Evolutionary conservation across 2,797 vertebrate genomes (phyloP).

Genomic region (Natrix natrix): DNA sequence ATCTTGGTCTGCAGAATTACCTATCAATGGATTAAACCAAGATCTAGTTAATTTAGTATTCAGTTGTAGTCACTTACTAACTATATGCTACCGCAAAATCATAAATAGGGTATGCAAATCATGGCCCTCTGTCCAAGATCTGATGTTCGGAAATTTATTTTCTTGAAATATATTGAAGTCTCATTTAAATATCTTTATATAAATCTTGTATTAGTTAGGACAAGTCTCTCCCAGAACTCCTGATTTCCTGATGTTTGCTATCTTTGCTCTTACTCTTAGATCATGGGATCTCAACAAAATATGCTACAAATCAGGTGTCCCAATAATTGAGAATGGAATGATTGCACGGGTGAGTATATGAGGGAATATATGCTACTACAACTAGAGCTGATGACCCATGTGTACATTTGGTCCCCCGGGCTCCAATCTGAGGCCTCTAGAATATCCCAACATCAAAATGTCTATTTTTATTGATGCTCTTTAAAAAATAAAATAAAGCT

Average conservation of each 20-base stretch:
- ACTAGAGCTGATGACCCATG: neutral
- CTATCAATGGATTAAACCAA: neutral
- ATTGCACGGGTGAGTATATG: conserved; percentile 86
- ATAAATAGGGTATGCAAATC: neutral
- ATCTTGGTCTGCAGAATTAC: neutral
- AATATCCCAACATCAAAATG: neutral
- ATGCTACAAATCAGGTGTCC: conserved; percentile 97
- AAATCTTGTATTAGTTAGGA: neutral
- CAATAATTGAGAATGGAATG: conserved; percentile 98
- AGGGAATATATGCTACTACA: neutral
- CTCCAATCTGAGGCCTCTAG: neutral
- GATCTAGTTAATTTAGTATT: neutral
- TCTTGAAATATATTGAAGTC: neutral
- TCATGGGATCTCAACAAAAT: conserved; percentile 99
- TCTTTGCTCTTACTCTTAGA: conserved; percentile 68
- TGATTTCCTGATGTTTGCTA: neutral
- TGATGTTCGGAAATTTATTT: neutral
- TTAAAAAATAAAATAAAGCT: neutral
- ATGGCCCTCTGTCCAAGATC: neutral
- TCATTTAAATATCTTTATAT: neutral
- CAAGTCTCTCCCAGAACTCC: neutral
- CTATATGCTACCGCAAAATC: neutral
- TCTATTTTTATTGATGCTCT: neutral
- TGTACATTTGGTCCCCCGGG: neutral
- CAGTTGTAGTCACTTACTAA: no score